These are phyloP conservation scores for Pangasius krempfi DNA, from an alignment of 2,797 vertebrate species.

Conservation along the genomic window DNA sequence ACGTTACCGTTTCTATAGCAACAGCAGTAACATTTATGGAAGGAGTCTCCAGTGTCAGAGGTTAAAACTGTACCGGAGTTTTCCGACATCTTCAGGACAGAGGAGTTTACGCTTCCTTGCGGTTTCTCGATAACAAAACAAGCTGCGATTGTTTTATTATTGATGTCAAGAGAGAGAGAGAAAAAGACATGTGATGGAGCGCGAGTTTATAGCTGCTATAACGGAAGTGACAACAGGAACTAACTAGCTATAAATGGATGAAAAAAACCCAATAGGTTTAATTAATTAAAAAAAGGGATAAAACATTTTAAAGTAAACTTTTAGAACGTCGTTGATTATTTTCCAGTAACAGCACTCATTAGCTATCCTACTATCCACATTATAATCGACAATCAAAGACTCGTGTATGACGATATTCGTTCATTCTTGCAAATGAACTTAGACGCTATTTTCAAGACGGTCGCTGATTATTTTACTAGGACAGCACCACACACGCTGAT, in stretches of 20 bases:
- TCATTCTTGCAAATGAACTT: not conserved
- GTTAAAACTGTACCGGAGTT: not conserved
- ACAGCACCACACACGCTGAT: not conserved
- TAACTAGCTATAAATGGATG: not conserved
- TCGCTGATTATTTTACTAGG: not conserved
- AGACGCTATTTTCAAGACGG: not conserved
- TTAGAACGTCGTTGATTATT: not conserved
- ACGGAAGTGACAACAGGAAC: not conserved
- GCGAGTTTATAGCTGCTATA: not conserved
- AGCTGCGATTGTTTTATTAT: too few species aligned
- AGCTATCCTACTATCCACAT: not conserved
- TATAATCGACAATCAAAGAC: not conserved
- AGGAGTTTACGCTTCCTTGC: not conserved
- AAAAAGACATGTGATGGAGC: not conserved
- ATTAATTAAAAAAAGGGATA: not conserved
- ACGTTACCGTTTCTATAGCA: not conserved
- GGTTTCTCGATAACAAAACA: not conserved
- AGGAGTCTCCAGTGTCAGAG: not conserved
- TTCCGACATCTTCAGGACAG: not conserved
- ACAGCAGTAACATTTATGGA: not conserved
- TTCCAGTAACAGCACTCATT: not conserved
- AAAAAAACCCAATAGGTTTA: fast-evolving
- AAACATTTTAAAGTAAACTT: not conserved
- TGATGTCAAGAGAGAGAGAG: too few species aligned
- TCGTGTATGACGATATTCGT: not conserved